Percentiles rank a stretch among this genome's conserved stretches.
Evolutionary conservation across 1,140 invertebrate genomes (phyloP).

Genomic region (Neodiprion lecontei): DNA sequence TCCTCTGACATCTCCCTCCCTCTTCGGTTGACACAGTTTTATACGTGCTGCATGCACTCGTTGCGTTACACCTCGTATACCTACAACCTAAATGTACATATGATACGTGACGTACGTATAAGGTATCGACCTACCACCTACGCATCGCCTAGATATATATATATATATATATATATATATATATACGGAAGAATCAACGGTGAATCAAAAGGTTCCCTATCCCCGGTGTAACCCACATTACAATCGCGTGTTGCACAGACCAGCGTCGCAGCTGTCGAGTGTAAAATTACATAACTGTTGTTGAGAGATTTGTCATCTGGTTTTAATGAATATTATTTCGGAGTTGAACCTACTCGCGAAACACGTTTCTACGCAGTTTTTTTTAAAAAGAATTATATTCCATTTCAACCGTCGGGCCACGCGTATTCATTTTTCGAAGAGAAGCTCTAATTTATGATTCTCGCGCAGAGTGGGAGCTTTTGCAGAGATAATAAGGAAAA

Average conservation of each 20-base stretch:
- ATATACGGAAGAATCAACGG: background rate
- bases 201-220: background rate
- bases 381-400: too few species aligned
- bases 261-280: slow-evolving; percentile 12
- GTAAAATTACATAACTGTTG: background rate
- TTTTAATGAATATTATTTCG: too few species aligned
- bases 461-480: too few species aligned
- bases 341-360: too few species aligned
- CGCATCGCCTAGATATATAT: slow-evolving; percentile 13
- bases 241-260: slow-evolving; percentile 14
- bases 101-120: too few species aligned
- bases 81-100: too few species aligned
- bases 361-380: too few species aligned
- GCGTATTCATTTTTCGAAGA: too few species aligned
- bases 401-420: too few species aligned
- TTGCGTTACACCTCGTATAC: background rate
- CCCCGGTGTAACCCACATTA: slow-evolving; percentile 15
- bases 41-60: background rate
- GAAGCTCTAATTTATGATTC: too few species aligned
- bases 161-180: slow-evolving; percentile 14
- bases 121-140: slow-evolving; percentile 17
- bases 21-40: background rate
- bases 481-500: too few species aligned
- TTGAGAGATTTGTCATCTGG: too few species aligned
- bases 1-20: background rate